Evolutionary conservation across 2,113 vertebrate genomes (phyloP).

Genomic region (Mesembrinibis cayennensis): DNA sequence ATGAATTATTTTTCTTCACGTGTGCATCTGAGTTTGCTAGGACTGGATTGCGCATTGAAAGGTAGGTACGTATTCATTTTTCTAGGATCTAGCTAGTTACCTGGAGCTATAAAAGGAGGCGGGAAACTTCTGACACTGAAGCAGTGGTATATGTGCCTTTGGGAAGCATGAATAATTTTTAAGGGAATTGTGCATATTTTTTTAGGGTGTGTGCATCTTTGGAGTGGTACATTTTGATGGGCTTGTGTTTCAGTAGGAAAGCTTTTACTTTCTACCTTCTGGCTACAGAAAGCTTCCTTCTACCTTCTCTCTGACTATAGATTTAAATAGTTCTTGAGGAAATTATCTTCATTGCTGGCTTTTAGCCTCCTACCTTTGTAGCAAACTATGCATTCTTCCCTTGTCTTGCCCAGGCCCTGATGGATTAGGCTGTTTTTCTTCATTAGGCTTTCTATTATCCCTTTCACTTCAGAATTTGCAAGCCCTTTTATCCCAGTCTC

Average conservation of each 20-base stretch:
- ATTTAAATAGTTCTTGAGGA: neutral
- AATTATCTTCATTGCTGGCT: neutral
- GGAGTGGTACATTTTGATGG: neutral
- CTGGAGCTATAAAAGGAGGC: neutral
- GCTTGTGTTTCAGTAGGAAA: neutral
- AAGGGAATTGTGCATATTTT: neutral
- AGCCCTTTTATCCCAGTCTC: neutral
- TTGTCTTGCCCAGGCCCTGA: neutral
- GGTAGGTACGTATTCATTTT: neutral
- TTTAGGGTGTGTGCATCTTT: neutral
- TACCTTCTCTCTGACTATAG: neutral
- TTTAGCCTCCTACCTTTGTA: neutral
- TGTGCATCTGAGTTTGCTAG: neutral
- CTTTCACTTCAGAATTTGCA: neutral
- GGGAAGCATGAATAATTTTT: neutral
- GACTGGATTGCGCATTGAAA: neutral
- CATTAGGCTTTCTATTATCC: neutral
- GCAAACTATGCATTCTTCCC: neutral
- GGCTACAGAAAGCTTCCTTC: neutral
- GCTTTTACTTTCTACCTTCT: neutral
- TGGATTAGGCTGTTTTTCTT: neutral
- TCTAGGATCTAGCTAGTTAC: neutral
- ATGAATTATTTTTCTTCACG: neutral
- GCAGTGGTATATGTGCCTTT: neutral
- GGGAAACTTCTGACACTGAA: neutral